A percentile compares a stretch with the other conserved stretches of the same genome.
phyloP scores from a whole-genome alignment of 2,797 vertebrate genomes.

The Typhlichthys eigenmanni region DNA sequence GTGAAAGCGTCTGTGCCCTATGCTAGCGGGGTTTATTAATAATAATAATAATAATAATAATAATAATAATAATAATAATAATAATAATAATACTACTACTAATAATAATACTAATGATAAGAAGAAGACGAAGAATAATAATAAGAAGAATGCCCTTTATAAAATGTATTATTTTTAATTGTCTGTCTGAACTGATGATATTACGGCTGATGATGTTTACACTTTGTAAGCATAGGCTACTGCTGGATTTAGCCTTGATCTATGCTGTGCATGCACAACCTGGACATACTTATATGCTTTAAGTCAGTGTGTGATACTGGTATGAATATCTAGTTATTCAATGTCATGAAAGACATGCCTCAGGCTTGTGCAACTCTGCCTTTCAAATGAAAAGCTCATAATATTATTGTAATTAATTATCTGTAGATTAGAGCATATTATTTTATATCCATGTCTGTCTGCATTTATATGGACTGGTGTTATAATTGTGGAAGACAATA shows the following conservation, averaged over 20 bases:
- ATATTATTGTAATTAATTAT: constrained; percentile 11
- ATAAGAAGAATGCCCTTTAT: no score
- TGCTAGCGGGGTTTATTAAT: no score
- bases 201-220: background rate
- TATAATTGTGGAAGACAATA: constrained; percentile 1
- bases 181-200: background rate
- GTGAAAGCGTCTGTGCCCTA: background rate
- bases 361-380: background rate
- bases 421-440: background rate
- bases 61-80: no score
- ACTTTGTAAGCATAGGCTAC: background rate
- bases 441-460: background rate
- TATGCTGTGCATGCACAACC: constrained; percentile 1
- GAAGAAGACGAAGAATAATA: no score
- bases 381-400: background rate
- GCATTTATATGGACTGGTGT: background rate
- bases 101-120: no score
- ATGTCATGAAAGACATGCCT: background rate
- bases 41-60: no score
- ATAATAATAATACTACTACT: no score
- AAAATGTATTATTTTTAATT: no score
- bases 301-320: background rate
- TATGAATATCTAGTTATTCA: background rate
- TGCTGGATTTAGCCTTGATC: background rate
- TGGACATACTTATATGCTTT: no score